phyloP scores from a whole-genome alignment of 2,888 invertebrate genomes.

The Zeuzera pyrina region DNA sequence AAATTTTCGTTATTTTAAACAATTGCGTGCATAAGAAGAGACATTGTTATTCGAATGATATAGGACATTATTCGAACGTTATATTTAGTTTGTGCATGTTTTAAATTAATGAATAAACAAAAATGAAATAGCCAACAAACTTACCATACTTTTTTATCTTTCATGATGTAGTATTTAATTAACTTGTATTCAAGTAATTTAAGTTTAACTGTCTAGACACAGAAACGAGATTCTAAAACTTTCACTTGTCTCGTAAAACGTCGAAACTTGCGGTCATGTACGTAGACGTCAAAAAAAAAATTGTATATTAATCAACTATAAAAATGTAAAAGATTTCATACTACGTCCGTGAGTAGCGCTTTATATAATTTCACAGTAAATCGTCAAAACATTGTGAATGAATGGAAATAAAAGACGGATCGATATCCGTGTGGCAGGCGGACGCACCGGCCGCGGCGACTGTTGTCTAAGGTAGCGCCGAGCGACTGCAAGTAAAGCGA shows the following conservation, averaged over 20 bases:
- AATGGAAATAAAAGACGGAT: no score
- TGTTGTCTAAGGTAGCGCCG: constrained; percentile 20
- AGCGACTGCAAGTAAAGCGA: constrained; percentile 15
- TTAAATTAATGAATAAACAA: no score
- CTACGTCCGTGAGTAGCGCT: no score
- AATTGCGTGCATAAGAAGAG: no score
- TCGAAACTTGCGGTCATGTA: constrained; percentile 10
- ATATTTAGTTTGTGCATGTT: no score
- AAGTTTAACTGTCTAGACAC: constrained; percentile 5
- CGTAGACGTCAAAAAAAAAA: no score
- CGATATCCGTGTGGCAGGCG: constrained; percentile 27
- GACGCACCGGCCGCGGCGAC: constrained; percentile 19
- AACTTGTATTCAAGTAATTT: constrained; percentile 12
- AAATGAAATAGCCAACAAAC: constrained; percentile 13
- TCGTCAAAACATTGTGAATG: constrained; percentile 40
- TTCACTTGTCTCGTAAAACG: constrained; percentile 22
- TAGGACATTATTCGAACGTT: no score
- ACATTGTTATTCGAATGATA: no score
- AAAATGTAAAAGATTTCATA: no score
- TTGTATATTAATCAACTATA: no score
- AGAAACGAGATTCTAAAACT: constrained; percentile 17
- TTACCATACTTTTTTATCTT: constrained; percentile 42
- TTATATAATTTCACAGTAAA: constrained; percentile 19
- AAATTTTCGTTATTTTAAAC: no score
- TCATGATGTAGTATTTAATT: constrained; percentile 27